A percentile compares a stretch with the other conserved stretches of the same genome.
Evolutionary conservation across 2,888 invertebrate genomes (phyloP).

Genomic region (Diploptera punctata): DNA sequence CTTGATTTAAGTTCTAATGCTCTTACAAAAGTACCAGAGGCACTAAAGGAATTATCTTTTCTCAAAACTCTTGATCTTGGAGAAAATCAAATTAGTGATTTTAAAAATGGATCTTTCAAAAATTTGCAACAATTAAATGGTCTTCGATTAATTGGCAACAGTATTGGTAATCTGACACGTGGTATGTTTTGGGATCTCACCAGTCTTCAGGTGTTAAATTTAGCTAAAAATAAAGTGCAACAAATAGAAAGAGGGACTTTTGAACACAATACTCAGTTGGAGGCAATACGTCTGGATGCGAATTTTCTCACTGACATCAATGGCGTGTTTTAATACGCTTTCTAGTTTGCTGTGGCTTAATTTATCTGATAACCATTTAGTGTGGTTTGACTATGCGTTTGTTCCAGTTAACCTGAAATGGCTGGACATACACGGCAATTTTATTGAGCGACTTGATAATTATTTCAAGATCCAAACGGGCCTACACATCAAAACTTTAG

Average conservation of each 20-base stretch:
- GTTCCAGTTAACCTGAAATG: constrained; percentile 88
- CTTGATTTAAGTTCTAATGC: constrained; percentile 89
- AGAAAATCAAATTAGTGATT: constrained; percentile 86
- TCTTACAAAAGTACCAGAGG: constrained; percentile 80
- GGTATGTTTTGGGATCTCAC: constrained; percentile 89
- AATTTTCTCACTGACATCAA: constrained; percentile 90
- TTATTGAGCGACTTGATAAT: constrained; percentile 85
- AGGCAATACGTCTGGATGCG: constrained; percentile 86
- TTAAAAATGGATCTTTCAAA: constrained; percentile 84
- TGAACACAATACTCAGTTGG: constrained; percentile 78
- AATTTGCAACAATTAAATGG: constrained; percentile 88
- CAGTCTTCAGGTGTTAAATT: constrained; percentile 83
- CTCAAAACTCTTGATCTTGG: constrained; percentile 89
- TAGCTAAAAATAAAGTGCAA: constrained; percentile 89
- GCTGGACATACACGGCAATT: constrained; percentile 91
- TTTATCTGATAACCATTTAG: constrained; percentile 88
- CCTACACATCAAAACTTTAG: constrained; percentile 76
- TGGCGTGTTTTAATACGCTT: constrained; percentile 84
- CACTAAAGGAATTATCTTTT: constrained; percentile 79
- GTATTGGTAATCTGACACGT: constrained; percentile 81
- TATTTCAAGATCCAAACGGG: constrained; percentile 81
- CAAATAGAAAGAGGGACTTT: constrained; percentile 85
- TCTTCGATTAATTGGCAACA: constrained; percentile 87
- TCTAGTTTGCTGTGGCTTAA: constrained; percentile 87
- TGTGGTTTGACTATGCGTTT: constrained; percentile 93